These are phyloP conservation scores for Trididemnum clinides DNA, from an alignment of 23 tunicate species.

Conservation along the genomic window DNA sequence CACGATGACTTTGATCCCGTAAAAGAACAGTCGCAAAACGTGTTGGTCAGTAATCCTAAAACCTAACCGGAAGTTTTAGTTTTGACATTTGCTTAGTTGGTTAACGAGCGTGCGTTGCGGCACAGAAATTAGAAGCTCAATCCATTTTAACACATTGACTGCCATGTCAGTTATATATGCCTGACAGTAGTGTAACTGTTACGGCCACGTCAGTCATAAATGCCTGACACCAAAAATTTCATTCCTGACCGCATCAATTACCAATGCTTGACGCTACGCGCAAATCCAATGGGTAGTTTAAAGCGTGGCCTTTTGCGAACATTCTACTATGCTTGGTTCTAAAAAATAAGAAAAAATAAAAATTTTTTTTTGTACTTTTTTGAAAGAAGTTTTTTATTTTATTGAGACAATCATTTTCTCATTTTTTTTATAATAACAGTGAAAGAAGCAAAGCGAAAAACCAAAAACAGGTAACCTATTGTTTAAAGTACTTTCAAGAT, in stretches of 20 bases:
- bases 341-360: constrained; percentile 5
- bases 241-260: constrained; percentile 21
- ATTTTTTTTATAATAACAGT: not conserved
- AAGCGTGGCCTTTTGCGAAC: constrained; percentile 37
- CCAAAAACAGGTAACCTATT: not conserved
- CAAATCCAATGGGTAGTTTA: constrained; percentile 10
- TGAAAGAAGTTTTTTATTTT: not conserved
- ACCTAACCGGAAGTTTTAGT: no score
- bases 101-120: no score
- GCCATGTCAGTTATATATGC: constrained; percentile 32
- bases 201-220: constrained; percentile 35
- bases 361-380: not conserved
- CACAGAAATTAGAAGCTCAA: no score
- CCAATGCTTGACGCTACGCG: constrained; percentile 11
- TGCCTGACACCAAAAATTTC: constrained; percentile 33
- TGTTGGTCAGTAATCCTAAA: no score
- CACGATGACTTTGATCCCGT: no score
- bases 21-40: no score
- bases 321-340: constrained; percentile 33
- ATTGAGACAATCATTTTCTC: constrained; percentile 18
- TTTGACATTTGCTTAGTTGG: no score
- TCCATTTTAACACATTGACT: constrained; percentile 29
- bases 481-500: constrained; percentile 31
- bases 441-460: constrained; percentile 15
- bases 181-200: constrained; percentile 7